Percentiles rank a stretch among this genome's conserved stretches.
phyloP scores from a whole-genome alignment of 2,113 vertebrate species.

The Corythoichthys haematopterus region DNA sequence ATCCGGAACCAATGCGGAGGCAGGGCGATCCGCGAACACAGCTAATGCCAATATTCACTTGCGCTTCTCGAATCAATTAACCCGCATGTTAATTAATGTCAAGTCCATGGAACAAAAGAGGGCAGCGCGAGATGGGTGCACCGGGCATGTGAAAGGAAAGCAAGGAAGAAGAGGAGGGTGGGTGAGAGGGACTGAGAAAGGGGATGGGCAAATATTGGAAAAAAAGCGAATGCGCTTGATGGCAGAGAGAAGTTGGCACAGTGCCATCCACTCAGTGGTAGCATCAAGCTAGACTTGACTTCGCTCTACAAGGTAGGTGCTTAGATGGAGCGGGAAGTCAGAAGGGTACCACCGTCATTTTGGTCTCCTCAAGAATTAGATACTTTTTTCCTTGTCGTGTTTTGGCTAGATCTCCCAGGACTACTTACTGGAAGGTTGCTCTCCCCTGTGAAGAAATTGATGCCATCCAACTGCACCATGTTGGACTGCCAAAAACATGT shows the following conservation, averaged over 20 bases:
- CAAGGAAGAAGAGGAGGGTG: constrained; percentile 59
- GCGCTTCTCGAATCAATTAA: constrained; percentile 96
- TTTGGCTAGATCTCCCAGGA: constrained; percentile 51
- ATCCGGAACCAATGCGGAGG: constrained; percentile 58
- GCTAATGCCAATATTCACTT: constrained; percentile 32
- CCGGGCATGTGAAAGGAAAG: constrained; percentile 59
- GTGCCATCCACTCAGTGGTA: constrained; percentile 99
- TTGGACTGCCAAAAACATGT: constrained; percentile 42
- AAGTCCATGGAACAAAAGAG: constrained; percentile 83
- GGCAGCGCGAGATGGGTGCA: constrained; percentile 64
- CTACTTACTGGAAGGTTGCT: constrained; percentile 36
- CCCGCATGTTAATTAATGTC: constrained; percentile 96
- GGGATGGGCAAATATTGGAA: constrained; percentile 81
- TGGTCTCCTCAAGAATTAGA: constrained; percentile 14
- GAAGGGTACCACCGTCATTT: constrained; percentile 37
- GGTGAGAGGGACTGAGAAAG: constrained; percentile 77
- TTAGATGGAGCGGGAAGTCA: constrained; percentile 79
- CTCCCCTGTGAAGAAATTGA: constrained; percentile 20
- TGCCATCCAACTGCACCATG: constrained; percentile 11
- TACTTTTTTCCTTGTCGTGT: constrained; percentile 14
- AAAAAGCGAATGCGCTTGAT: constrained; percentile 95
- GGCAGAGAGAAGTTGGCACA: constrained; percentile 96
- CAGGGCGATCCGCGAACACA: constrained; percentile 52
- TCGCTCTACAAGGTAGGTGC: constrained; percentile 76
- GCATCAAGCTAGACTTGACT: constrained; percentile 83